Conservation (phyloP, 2,888 invertebrate genomes). For the Marronus borbonicus region DNA sequence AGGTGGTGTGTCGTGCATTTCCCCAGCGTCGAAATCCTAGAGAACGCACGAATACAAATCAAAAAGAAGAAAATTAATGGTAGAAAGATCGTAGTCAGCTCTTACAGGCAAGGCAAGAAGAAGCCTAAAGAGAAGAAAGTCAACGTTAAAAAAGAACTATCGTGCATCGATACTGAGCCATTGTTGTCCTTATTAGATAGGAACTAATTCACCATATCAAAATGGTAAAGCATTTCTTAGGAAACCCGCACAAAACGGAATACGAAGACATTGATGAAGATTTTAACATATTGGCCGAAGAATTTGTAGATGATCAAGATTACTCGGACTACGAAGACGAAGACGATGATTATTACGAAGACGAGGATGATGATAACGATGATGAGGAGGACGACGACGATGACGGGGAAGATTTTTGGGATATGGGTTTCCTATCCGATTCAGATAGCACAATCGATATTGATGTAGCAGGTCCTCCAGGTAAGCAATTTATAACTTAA, state of each 20-base stretch:
- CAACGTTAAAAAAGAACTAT: background rate
- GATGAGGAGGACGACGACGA: conserved; percentile 23
- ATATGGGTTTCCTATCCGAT: conserved; percentile 19
- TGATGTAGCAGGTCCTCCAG: conserved; percentile 40
- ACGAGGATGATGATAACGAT: conserved; percentile 29
- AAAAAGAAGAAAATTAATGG: conserved; percentile 47
- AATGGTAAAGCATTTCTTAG: conserved; percentile 45
- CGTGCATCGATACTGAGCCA: conserved; percentile 27
- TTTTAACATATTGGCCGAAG: conserved; percentile 25
- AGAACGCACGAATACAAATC: conserved; percentile 28
- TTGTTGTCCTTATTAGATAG: conserved; percentile 20
- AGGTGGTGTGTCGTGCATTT: conserved; percentile 51
- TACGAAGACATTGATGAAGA: conserved; percentile 45
- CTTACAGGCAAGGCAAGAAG: conserved; percentile 38
- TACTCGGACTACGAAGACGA: conserved; percentile 31
- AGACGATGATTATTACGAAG: conserved; percentile 26
- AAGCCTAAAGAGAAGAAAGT: conserved; percentile 24
- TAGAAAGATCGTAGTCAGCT: conserved; percentile 45
- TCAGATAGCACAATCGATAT: conserved; percentile 16
- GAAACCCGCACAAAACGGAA: conserved; percentile 41
- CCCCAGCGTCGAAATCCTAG: conserved; percentile 22
- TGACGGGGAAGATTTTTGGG: conserved; percentile 26
- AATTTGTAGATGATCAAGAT: conserved; percentile 32
- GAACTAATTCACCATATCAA: background rate
- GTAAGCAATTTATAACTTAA: background rate